Base-by-base conservation (phyloP, 1,140 invertebrate species). In the Helicoverpa armigera region DNA sequence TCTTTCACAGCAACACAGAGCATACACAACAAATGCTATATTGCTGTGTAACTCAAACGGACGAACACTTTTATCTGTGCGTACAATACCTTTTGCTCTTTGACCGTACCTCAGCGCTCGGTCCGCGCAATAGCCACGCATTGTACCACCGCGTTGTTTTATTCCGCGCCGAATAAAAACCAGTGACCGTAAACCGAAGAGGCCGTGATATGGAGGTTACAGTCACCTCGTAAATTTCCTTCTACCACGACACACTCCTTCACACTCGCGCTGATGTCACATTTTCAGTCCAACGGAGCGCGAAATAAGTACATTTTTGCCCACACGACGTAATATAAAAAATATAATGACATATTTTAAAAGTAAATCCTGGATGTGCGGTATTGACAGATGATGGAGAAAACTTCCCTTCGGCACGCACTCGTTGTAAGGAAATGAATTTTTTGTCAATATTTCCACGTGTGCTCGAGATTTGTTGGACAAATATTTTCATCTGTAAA, bases 261-360 rank as follows among this genome's bases (percentile, higher is more conserved):
- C 88, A 90, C 90, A 91, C 90, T 87, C 18, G 74, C 87, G 86
- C 89, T 90, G 89, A 93, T 94, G 91, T 93, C 93, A 94, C 92
- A 92, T 95, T 94, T 90, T 92, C 94, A 92, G 91, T 87, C 84
- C 94, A 95, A 74, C 91, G 94, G 92, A 95, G 94, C 94, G 92
- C 83, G 92, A 92, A 94, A 95, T 95, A 95, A 95, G 92, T 93
- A 95, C 92, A 95, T 95, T 94, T 94, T 94, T 94, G 90, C 91
- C 90, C 92, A 85, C 86, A 87, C 85, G 87, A 86, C 85, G 86
- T 92, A 91, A 93, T 92, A 92, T 81, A 92, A 93, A 94, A 93
- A 94, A 92, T 94, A 93, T 94, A 93, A 94, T 94, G 89, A 92
- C 89, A 86, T 90, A 90, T 93, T 90, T 92, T 90, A 91, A 94